Conservation (phyloP, 2,888 invertebrate genomes). For the Sericinus montela region DNA sequence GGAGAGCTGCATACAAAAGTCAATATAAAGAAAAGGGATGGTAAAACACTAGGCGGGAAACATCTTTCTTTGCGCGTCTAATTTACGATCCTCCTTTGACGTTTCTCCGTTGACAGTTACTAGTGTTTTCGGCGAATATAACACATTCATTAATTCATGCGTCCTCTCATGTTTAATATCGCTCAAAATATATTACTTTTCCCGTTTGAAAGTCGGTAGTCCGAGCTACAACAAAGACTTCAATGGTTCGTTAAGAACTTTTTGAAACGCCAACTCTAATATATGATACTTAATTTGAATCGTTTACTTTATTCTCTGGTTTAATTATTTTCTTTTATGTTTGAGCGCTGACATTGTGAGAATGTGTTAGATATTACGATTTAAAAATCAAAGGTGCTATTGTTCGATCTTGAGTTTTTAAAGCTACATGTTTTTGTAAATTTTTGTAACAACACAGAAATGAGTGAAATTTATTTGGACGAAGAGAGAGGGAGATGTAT, state of each 20-base stretch:
- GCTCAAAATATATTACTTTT: slow-evolving; percentile 48
- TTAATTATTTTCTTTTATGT: slow-evolving; percentile 37
- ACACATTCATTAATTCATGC: slow-evolving; percentile 61
- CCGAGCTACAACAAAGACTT: slow-evolving; percentile 54
- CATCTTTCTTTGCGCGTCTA: slow-evolving; percentile 61
- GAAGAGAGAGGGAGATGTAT: too few relatives aligned
- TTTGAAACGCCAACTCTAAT: slow-evolving; percentile 32
- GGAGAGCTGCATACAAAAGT: slow-evolving; percentile 19
- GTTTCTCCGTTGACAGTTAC: slow-evolving; percentile 49
- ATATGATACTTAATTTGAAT: slow-evolving; percentile 41
- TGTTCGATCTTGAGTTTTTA: too few relatives aligned
- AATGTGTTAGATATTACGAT: slow-evolving; percentile 3
- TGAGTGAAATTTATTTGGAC: too few relatives aligned
- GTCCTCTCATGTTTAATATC: slow-evolving; percentile 45
- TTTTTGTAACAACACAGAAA: too few relatives aligned
- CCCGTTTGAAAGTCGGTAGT: slow-evolving; percentile 33
- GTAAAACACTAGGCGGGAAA: slow-evolving; percentile 49
- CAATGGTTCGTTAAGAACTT: slow-evolving; percentile 63
- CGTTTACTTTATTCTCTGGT: slow-evolving; percentile 40
- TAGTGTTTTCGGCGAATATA: slow-evolving; percentile 59
- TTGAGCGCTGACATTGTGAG: slow-evolving; percentile 5
- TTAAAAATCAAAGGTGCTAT: too few relatives aligned
- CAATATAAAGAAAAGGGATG: slow-evolving; percentile 33
- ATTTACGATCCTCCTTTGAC: slow-evolving; percentile 35
- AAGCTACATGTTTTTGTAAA: too few relatives aligned